Evolutionary conservation across 2,797 vertebrate genomes (phyloP).

Genomic region (Alca torda): DNA sequence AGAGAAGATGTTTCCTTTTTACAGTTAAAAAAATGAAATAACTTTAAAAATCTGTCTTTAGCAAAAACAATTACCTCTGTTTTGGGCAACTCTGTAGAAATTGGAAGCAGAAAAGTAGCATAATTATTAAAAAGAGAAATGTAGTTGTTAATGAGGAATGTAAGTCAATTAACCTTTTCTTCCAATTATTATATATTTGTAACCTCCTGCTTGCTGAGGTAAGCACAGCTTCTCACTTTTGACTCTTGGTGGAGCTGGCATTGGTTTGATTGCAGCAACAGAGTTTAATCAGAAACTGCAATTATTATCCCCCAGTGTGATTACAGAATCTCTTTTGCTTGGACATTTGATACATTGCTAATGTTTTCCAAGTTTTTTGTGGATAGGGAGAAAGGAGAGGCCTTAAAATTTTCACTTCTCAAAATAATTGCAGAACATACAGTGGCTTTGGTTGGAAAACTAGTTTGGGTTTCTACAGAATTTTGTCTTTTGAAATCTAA

Average conservation of each 20-base stretch:
- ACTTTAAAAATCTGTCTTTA: neutral
- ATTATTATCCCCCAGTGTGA: neutral
- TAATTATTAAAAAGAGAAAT: neutral
- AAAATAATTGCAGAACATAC: neutral
- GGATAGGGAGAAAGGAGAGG: neutral
- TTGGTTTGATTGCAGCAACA: neutral
- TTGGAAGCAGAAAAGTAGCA: neutral
- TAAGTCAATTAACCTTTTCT: conserved; percentile 1
- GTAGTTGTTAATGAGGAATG: neutral
- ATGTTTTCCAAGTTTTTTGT: neutral
- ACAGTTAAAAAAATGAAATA: neutral
- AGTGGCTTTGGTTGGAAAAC: neutral
- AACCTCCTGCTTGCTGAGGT: neutral
- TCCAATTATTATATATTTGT: neutral
- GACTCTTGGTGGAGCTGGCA: neutral
- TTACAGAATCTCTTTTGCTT: neutral
- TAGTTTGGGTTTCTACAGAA: neutral
- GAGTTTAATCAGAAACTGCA: neutral
- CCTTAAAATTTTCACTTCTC: neutral
- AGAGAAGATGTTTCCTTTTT: neutral
- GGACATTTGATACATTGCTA: neutral
- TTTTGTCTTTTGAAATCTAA: neutral
- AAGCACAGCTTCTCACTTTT: neutral
- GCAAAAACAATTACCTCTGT: neutral
- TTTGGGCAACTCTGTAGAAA: neutral